Base-by-base conservation (phyloP, 2,113 vertebrate species). In the Theristicus caerulescens region DNA sequence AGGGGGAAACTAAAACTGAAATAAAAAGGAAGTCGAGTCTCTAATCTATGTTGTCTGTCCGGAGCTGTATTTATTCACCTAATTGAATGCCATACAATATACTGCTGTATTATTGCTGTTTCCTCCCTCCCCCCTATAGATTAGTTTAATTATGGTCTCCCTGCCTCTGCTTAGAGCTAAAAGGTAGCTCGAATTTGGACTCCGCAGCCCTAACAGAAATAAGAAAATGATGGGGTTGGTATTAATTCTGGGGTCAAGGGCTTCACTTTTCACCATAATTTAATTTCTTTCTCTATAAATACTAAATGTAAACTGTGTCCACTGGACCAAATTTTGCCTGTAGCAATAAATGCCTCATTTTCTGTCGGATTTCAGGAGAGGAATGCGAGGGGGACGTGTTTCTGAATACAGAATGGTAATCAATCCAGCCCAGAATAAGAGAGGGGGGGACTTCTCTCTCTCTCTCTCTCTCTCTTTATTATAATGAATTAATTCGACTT, bases 401-500 rank as follows among this genome's bases (percentile, higher is more conserved):
- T 98, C 98, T 99, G 99, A 99, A 99, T 99, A 99, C 98, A 98
- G 98, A 99, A 99, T 98, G 97, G 98, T 98, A 98, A 99, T 99
- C 99, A 99, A 98, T 98, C 97, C 98, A 97, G 98, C 97, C 97
- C 97, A 98, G 98, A 98, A 98, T 98, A 98, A 98, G 97, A 97
- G 96, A 97, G 74, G 92, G 97, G 97, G 97, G 96, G 92, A 96
- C 83, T 96, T 96, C 90, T 96, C 93, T 97, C 94, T 91, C 94
- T 96, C 93, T 97, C 94, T 91, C 94, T 97, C 98, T 97, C 98
- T 98, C 98, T 98, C 98, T 98, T 98, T 98, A 98, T 99, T 99
- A 98, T 98, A 99, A 99, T 98, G 98, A 99, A 99, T 99, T 99
- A 99, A 99, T 99, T 99, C 98, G 98, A 99, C 99, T 99, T 99